Percentiles rank a stretch among this genome's conserved stretches.
These are phyloP conservation scores for Eumaeus atala DNA, from an alignment of 1,140 invertebrate genomes.

Conservation along the genomic window DNA sequence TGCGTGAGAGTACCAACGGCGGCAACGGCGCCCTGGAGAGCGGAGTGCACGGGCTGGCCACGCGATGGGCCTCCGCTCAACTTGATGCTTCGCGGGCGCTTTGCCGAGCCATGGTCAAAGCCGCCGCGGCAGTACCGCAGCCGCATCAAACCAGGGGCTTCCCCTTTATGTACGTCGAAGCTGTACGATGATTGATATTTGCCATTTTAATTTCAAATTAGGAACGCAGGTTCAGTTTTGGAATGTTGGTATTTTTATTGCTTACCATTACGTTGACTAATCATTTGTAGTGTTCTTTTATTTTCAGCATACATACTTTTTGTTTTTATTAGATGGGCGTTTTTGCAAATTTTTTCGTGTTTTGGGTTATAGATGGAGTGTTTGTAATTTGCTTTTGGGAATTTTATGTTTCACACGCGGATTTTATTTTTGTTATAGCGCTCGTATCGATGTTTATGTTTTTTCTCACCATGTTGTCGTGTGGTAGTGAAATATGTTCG, in stretches of 20 bases:
- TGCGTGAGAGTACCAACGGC: slow-evolving; percentile 77
- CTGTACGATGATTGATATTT: neutral
- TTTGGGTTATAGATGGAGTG: slow-evolving; percentile 11
- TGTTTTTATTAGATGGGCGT: slow-evolving; percentile 22
- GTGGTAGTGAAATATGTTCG: too few species aligned
- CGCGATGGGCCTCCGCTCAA: slow-evolving; percentile 85
- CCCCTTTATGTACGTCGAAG: slow-evolving; percentile 78
- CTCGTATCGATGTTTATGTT: neutral
- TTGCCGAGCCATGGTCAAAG: slow-evolving; percentile 83
- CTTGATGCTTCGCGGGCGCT: slow-evolving; percentile 84
- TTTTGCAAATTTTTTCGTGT: slow-evolving; percentile 17
- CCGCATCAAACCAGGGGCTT: slow-evolving; percentile 84
- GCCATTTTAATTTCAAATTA: neutral
- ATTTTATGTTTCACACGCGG: too few species aligned
- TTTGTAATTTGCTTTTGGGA: slow-evolving; percentile 3
- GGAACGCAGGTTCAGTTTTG: slow-evolving; percentile 3
- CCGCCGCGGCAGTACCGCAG: slow-evolving; percentile 79
- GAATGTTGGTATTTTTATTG: slow-evolving; percentile 12
- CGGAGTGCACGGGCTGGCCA: slow-evolving; percentile 86
- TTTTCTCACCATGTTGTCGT: neutral
- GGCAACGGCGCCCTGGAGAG: slow-evolving; percentile 69
- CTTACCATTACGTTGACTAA: slow-evolving; percentile 3
- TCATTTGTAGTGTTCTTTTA: slow-evolving; percentile 4
- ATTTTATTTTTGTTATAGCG: too few species aligned
- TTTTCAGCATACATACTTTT: slow-evolving; percentile 17